Conservation (phyloP, 1,140 invertebrate species). For the Drosophila watanabei region DNA sequence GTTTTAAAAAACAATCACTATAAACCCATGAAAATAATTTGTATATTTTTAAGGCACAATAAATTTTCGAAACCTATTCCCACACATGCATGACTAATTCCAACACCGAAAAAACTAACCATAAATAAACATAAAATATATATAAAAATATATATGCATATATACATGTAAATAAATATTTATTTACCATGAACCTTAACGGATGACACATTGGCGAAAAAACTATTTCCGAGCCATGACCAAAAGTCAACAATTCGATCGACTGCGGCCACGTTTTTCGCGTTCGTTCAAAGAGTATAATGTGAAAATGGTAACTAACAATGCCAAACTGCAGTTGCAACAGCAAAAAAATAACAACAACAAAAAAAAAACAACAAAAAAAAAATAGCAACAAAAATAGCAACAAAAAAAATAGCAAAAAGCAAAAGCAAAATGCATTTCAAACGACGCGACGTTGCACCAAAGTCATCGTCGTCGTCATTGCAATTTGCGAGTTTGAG, state of each 20-base stretch:
- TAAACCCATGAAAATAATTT: not conserved
- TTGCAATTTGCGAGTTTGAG: constrained; percentile 66
- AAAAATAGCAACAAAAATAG: not conserved
- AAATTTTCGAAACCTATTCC: not conserved
- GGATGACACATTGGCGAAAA: constrained; percentile 15
- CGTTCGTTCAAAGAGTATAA: constrained; percentile 29
- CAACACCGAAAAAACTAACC: not conserved
- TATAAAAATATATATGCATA: not conserved
- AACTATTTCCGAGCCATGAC: constrained; percentile 42
- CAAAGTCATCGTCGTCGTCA: constrained; percentile 55
- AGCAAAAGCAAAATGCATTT: constrained; percentile 35
- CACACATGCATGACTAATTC: not conserved
- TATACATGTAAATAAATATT: no score
- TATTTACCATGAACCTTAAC: constrained; percentile 18
- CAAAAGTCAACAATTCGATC: constrained; percentile 48
- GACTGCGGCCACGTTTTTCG: constrained; percentile 31
- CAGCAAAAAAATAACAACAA: constrained; percentile 16
- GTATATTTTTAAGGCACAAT: not conserved
- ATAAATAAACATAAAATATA: not conserved
- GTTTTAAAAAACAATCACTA: no score
- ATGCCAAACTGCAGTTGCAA: constrained; percentile 74
- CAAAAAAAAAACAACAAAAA: not conserved
- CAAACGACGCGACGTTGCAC: constrained; percentile 60
- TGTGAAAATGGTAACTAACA: constrained; percentile 74
- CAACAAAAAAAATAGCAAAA: not conserved